Evolutionary conservation across 1,140 invertebrate species (phyloP), one percentile per base, ranked within the genome.

Genomic region (Drosophila dunni): DNA sequence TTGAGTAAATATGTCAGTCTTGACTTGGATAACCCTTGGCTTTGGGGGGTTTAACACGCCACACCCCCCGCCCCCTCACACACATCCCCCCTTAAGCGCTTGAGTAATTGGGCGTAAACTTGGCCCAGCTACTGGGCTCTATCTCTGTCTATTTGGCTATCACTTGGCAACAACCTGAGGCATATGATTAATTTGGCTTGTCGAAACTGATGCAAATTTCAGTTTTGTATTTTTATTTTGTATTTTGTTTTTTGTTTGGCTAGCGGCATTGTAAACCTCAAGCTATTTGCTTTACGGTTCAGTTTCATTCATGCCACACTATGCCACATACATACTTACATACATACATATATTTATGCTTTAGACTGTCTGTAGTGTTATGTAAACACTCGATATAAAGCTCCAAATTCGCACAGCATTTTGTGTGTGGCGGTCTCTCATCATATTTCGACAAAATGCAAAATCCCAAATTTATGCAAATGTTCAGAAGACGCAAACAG

Each of bases 1-100:
- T 81, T 88, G 84, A 88, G 80, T 83, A 89, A 83, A 88, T 89
- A 80, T 89, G 84, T 89, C 84, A 89, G 75, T 63, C 38, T 44
- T 54, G 71, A 74, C 58, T 54, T 56, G 65, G 57, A 54, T 60
- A 72, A 72, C 69, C 65, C 38, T 61, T 57, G 17, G 45, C 44
- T 40, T 4, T 20, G 17, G 17, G 17, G 17, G 17, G 17, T 20
- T 20, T 29, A 29, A 29, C 24, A 29, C 2, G 24, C 24, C 24
- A 29, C 24, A 29, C 24, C 24, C 24, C 24, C 24, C 24, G 3
- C 24, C 6, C 24, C 6, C 24, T 29, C 24, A 29, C 1, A 29
- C 24, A 29, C 24, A n/a, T 5, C 24, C 44, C 40, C 66, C 48
- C 24, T 58, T 7, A 17, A 51, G 60, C 58, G 58, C 74, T 66